Conservation (phyloP, 2,888 invertebrate genomes). For the Eueremaeus valkanovi region DNA sequence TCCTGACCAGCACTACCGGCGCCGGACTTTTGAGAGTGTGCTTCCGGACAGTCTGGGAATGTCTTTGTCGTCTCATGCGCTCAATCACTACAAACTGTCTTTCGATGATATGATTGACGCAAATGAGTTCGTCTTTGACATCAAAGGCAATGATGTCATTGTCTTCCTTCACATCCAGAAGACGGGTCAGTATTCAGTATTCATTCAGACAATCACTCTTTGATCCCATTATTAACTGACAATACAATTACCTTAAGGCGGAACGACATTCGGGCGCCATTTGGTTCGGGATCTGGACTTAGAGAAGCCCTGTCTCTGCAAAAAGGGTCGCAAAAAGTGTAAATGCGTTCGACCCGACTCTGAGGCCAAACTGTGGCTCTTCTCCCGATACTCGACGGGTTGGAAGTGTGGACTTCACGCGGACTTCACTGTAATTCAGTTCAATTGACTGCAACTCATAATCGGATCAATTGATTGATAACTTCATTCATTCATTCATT, state of each 20-base stretch:
- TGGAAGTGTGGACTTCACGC: conserved; percentile 98
- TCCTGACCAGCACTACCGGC: conserved; percentile 40
- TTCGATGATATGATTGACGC: conserved; percentile 43
- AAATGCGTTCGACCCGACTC: conserved; percentile 50
- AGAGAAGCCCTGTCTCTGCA: conserved; percentile 71
- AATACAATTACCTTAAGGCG: conserved; percentile 53
- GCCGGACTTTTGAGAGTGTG: conserved; percentile 41
- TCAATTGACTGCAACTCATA: conserved; percentile 3
- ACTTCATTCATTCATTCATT: background rate
- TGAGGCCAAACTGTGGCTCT: conserved; percentile 87
- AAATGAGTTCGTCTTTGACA: conserved; percentile 46
- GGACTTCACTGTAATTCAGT: conserved; percentile 91
- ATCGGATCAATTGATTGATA: background rate
- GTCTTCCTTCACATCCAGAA: conserved; percentile 98
- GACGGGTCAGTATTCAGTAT: conserved; percentile 62
- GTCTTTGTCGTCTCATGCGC: conserved; percentile 44
- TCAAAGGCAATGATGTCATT: conserved; percentile 81
- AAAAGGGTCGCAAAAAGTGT: conserved; percentile 48
- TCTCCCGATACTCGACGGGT: conserved; percentile 93
- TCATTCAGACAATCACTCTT: background rate
- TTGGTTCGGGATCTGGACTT: conserved; percentile 90
- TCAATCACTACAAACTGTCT: conserved; percentile 23
- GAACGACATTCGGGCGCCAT: conserved; percentile 92
- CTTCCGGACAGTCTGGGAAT: conserved; percentile 46
- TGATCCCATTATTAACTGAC: background rate